Percentiles rank a stretch among this genome's conserved stretches.
These are phyloP conservation scores for Etheostoma nigrum DNA, from an alignment of 2,797 vertebrate genomes.

Conservation along the genomic window DNA sequence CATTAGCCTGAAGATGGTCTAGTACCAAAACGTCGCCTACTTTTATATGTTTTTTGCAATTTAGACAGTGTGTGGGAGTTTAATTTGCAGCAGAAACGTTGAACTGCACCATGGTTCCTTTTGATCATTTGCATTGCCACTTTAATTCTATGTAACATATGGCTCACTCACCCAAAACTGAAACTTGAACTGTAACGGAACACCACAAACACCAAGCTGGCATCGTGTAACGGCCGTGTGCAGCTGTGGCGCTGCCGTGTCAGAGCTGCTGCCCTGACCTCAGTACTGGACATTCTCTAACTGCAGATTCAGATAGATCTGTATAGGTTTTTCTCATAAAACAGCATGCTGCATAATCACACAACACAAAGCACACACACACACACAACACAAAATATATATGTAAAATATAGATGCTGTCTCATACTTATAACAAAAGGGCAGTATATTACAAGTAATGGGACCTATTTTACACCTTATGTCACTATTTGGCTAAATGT, in stretches of 20 bases:
- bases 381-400: neutral
- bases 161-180: slow-evolving; percentile 2
- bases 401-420: neutral
- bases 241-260: neutral
- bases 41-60: no score
- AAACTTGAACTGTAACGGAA: slow-evolving; percentile 13
- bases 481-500: neutral
- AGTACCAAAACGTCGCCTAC: no score
- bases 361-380: neutral
- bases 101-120: neutral
- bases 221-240: neutral
- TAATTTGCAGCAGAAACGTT: no score
- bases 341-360: neutral
- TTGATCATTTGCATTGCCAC: neutral
- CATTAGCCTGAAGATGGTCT: no score
- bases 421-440: neutral
- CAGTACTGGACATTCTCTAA: neutral
- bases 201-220: neutral
- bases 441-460: neutral
- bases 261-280: neutral
- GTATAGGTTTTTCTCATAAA: neutral
- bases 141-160: neutral
- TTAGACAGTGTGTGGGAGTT: no score
- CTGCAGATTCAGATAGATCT: neutral
- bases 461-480: neutral